Percentiles rank a stretch among this genome's conserved stretches.
phyloP scores from a whole-genome alignment of 2,888 invertebrate species.

The Hemithea aestivaria region DNA sequence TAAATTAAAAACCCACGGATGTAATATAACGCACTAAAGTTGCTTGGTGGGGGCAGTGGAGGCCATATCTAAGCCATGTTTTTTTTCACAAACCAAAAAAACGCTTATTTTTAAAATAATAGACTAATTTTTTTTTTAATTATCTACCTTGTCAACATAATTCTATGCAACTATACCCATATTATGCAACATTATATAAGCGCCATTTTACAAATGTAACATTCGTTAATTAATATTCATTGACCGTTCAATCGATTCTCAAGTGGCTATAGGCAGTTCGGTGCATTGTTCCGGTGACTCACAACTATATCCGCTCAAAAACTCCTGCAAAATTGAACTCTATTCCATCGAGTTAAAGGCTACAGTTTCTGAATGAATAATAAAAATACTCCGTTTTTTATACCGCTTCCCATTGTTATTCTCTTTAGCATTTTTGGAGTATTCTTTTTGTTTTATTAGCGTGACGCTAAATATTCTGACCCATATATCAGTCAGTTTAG shows the following conservation, averaged over 20 bases:
- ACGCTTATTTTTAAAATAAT: too few species aligned
- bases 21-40: too few species aligned
- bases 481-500: constrained; percentile 40
- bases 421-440: constrained; percentile 49
- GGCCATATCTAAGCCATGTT: too few species aligned
- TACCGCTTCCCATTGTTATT: constrained; percentile 53
- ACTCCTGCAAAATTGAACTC: constrained; percentile 11
- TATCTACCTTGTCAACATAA: too few species aligned
- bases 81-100: too few species aligned
- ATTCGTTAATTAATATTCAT: constrained; percentile 51
- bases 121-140: too few species aligned
- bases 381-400: constrained; percentile 21
- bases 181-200: too few species aligned
- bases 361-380: constrained; percentile 1
- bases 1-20: too few species aligned
- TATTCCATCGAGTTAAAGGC: constrained; percentile 9
- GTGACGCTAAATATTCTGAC: constrained; percentile 46
- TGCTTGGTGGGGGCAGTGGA: too few species aligned
- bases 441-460: constrained; percentile 43
- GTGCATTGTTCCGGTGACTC: constrained; percentile 68
- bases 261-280: constrained; percentile 57
- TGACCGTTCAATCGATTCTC: constrained; percentile 41
- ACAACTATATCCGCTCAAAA: constrained; percentile 43
- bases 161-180: too few species aligned
- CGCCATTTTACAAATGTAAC: constrained; percentile 13